Base-by-base conservation (phyloP, 2,113 vertebrate species). In the Hiodon tergisus region DNA sequence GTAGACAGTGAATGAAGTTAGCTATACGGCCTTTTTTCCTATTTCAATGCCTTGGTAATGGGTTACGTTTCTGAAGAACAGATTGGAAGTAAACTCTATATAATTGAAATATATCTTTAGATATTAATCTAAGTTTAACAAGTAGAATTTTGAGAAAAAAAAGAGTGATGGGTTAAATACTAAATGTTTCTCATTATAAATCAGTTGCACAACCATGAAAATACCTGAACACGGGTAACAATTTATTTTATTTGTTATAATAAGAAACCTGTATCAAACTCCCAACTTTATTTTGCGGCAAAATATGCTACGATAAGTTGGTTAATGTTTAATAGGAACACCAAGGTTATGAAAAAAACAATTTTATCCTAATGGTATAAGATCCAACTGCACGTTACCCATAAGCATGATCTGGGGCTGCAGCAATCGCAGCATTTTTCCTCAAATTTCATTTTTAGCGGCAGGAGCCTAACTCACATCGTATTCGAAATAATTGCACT, bases 371-470 rank as follows among this genome's bases (percentile, higher is more conserved):
- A 90, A 89, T 91, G 87, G 91, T 88, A 87, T 89, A 90, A 87
- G 83, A 90, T 86, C 91, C 89, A 90, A 92, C 89, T 93, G 90
- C 93, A 93, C 90, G 90, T 92, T 90, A 89, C 90, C 93, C 92
- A 94, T 94, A 94, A 94, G 93, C 88, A 91, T 93, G 90, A 93
- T 93, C 91, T 90, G 91, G 31, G 89, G 90, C 88, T 91, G 90
- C 87, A 84, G 89, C 92, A 93, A 88, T 93, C 91, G 92, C 88
- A 92, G 87, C 87, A 83, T 91, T 91, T 92, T 87, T 87, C 90
- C 88, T 89, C 90, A 92, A 92, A 91, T 88, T 92, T 90, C 89
- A 93, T 94, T 93, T 91, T 91, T 91, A 90, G 91, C 31, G 31
- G 31, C 31, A 31, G 31, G 31, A 31, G 31, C 46, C 50, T 17